Conservation (phyloP, 2,888 invertebrate species). For the Hedychridium roseum region DNA sequence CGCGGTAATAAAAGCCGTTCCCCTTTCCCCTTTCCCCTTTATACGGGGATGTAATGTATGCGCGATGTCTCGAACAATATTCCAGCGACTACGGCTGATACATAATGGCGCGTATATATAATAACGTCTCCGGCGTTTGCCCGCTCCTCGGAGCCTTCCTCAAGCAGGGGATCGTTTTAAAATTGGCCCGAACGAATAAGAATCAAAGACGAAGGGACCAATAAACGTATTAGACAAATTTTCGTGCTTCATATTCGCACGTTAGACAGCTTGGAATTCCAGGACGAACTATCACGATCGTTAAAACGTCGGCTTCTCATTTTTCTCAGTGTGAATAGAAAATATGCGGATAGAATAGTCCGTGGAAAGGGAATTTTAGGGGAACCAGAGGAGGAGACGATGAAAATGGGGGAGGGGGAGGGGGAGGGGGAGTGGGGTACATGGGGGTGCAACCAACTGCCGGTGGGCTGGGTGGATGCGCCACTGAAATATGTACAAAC, state of each 20-base stretch:
- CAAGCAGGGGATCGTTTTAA: too few species aligned
- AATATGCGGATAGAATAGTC: too few species aligned
- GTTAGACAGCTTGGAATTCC: too few species aligned
- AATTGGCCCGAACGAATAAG: too few species aligned
- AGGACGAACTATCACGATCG: too few species aligned
- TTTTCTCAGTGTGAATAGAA: too few species aligned
- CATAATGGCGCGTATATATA: slow-evolving; percentile 59
- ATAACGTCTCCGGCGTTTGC: slow-evolving; percentile 39
- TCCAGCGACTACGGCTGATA: slow-evolving; percentile 52
- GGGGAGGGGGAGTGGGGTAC: neutral
- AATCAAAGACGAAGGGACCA: too few species aligned
- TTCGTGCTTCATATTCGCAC: too few species aligned
- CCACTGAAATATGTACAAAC: slow-evolving; percentile 58
- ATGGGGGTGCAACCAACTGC: too few species aligned
- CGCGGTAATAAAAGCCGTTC: slow-evolving; percentile 55
- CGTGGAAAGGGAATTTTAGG: too few species aligned
- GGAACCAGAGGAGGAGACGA: slow-evolving; percentile 17
- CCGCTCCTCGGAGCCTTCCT: neutral
- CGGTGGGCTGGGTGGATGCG: slow-evolving; percentile 36
- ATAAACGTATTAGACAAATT: too few species aligned
- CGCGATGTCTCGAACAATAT: slow-evolving; percentile 60
- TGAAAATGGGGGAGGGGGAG: neutral
- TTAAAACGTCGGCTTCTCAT: too few species aligned
- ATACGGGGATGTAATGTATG: slow-evolving; percentile 53
- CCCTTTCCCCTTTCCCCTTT: slow-evolving; percentile 7